These are phyloP conservation scores for Melanotaenia duboulayi DNA, from an alignment of 2,113 vertebrate species.

Conservation along the genomic window DNA sequence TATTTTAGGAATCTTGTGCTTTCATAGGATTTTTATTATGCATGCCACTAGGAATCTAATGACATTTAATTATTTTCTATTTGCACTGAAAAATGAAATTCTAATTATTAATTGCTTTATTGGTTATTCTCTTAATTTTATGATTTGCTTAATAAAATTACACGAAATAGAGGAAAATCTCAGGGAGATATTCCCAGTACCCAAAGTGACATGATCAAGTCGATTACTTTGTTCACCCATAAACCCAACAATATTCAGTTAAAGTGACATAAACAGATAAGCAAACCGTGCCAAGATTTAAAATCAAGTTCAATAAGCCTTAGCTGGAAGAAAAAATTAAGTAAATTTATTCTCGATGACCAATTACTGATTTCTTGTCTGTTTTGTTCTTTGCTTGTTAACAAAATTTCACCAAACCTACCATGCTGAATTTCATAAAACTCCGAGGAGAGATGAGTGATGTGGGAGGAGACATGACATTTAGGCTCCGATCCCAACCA, in stretches of 20 bases:
- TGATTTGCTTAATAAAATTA: not conserved
- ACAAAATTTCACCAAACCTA: too few relatives aligned
- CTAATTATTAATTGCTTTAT: not conserved
- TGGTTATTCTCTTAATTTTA: not conserved
- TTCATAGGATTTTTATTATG: too few relatives aligned
- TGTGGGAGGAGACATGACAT: not conserved
- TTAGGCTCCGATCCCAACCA: not conserved
- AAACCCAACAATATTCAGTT: not conserved
- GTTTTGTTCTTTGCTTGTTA: too few relatives aligned
- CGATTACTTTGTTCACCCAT: not conserved
- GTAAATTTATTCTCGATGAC: not conserved
- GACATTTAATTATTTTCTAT: too few relatives aligned
- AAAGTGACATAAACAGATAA: not conserved
- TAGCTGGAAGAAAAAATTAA: not conserved
- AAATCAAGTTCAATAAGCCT: not conserved
- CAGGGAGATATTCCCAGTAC: too few relatives aligned
- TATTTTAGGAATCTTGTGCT: too few relatives aligned
- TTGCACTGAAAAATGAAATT: too few relatives aligned
- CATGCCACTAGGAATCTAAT: not conserved
- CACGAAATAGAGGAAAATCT: too few relatives aligned
- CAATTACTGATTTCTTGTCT: not conserved
- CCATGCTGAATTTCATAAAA: not conserved
- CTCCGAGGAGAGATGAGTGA: not conserved
- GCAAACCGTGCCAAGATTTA: not conserved
- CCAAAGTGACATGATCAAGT: not conserved